Evolutionary conservation across 2,113 vertebrate genomes (phyloP).

Genomic region (Psophia crepitans): DNA sequence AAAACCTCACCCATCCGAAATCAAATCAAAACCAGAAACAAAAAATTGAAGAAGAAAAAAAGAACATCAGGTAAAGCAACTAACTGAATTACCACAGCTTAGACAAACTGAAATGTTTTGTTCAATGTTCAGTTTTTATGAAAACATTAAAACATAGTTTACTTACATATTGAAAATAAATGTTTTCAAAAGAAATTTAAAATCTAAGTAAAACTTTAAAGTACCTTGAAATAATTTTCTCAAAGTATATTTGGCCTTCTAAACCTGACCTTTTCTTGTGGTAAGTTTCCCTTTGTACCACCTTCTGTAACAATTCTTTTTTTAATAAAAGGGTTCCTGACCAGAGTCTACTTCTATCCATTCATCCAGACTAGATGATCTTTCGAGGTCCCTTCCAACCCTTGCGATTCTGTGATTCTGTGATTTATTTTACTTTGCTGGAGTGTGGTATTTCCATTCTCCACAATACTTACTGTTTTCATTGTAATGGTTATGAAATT

Average conservation of each 20-base stretch:
- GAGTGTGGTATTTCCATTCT: background rate
- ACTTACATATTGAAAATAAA: background rate
- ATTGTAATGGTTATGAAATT: background rate
- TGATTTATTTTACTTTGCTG: background rate
- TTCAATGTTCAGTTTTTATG: background rate
- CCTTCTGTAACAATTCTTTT: background rate
- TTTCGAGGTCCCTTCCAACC: too few species aligned
- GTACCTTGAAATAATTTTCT: background rate
- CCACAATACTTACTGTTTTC: background rate
- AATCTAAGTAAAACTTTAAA: background rate
- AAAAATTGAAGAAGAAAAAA: background rate
- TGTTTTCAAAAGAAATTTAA: background rate
- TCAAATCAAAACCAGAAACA: background rate
- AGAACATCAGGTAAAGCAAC: background rate
- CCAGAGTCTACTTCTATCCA: background rate
- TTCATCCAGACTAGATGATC: too few species aligned
- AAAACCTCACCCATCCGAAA: background rate
- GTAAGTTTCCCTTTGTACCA: background rate
- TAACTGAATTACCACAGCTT: background rate
- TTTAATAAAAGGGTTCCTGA: background rate
- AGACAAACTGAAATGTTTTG: background rate
- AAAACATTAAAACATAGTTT: background rate
- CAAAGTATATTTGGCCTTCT: background rate
- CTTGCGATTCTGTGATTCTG: too few species aligned
- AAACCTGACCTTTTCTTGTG: background rate